Conservation (phyloP, 2,888 invertebrate genomes). For the Andrena marginata region DNA sequence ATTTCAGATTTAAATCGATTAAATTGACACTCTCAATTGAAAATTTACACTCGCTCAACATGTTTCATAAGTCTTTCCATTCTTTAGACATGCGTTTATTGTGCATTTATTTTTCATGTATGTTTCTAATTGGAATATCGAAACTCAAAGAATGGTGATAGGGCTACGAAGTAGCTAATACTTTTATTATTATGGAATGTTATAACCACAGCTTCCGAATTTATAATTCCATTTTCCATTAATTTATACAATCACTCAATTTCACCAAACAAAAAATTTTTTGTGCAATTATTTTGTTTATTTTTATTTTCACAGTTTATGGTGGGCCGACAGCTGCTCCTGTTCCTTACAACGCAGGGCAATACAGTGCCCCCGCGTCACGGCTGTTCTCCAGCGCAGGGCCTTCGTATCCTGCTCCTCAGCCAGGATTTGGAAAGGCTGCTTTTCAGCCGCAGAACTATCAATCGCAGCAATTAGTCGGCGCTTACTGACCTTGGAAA, state of each 20-base stretch:
- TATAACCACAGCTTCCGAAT: no score
- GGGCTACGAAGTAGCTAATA: no score
- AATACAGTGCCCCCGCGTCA: constrained; percentile 61
- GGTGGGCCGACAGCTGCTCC: constrained; percentile 62
- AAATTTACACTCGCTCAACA: neutral
- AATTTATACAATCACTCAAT: neutral
- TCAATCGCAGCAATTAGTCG: constrained; percentile 77
- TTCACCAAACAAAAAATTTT: neutral
- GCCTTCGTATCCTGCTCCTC: constrained; percentile 59
- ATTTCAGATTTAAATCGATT: neutral
- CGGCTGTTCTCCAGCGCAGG: constrained; percentile 44
- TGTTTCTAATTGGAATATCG: neutral
- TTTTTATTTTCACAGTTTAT: constrained; percentile 69
- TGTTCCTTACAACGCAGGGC: constrained; percentile 65
- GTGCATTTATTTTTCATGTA: neutral
- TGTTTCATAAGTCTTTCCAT: neutral
- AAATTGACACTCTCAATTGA: neutral
- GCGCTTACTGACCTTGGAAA: constrained; percentile 68
- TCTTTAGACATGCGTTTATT: neutral
- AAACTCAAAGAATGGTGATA: neutral
- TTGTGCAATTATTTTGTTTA: neutral
- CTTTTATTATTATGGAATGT: no score
- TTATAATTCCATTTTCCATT: neutral
- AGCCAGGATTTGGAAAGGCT: constrained; percentile 63
- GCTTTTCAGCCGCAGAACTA: constrained; percentile 78